Percentiles rank a stretch among this genome's conserved stretches.
Evolutionary conservation across 2,888 invertebrate species (phyloP).

Genomic region (Trichacis sp.): DNA sequence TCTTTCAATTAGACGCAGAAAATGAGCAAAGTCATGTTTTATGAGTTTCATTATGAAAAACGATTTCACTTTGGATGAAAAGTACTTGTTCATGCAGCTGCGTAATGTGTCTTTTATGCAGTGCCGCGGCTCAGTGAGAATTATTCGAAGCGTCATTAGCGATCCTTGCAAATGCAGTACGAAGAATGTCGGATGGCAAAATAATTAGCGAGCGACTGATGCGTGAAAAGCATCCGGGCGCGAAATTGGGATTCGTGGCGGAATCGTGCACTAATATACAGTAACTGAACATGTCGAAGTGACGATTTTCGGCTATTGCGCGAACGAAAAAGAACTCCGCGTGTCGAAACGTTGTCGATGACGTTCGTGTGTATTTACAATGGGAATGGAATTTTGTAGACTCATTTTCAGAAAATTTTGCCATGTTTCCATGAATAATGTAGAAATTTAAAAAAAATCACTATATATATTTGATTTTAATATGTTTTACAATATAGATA

Average conservation of each 20-base stretch:
- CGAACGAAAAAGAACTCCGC: constrained; percentile 16
- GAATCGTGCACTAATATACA: constrained; percentile 36
- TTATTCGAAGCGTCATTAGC: constrained; percentile 27
- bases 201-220: constrained; percentile 27
- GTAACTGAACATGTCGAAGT: constrained; percentile 27
- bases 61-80: not conserved
- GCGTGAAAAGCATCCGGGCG: constrained; percentile 26
- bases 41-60: no score
- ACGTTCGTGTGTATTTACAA: constrained; percentile 20
- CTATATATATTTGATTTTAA: no score
- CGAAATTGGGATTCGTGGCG: constrained; percentile 4
- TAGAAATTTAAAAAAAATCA: no score
- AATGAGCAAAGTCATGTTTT: no score
- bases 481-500: no score
- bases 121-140: constrained; percentile 16
- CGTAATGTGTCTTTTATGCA: constrained; percentile 35
- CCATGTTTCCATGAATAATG: no score
- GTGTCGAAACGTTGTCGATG: constrained; percentile 9
- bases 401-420: no score
- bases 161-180: no score
- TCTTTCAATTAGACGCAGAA: no score
- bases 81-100: constrained; percentile 29
- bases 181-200: constrained; percentile 16
- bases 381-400: not conserved
- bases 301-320: constrained; percentile 19